A percentile compares a stretch with the other conserved stretches of the same genome.
Evolutionary conservation across 2,113 vertebrate genomes (phyloP).

Genomic region (Athene noctua): DNA sequence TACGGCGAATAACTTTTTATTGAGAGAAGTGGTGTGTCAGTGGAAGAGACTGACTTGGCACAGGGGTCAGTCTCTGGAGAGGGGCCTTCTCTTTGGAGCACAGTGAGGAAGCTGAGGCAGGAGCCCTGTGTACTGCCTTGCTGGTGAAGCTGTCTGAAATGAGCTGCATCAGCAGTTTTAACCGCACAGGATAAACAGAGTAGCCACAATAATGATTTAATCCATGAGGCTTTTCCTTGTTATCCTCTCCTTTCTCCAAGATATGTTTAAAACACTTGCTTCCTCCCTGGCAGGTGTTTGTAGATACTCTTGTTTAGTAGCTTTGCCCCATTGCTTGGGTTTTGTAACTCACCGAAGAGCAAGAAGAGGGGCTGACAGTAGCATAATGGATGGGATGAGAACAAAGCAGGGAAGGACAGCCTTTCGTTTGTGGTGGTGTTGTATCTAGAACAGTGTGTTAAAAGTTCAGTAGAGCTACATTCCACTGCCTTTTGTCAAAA

Average conservation of each 20-base stretch:
- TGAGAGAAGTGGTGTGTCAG: not conserved
- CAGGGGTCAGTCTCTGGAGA: not conserved
- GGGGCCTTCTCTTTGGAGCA: not conserved
- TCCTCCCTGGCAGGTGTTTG: not conserved
- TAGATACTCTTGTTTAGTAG: not conserved
- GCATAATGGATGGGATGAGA: accelerated
- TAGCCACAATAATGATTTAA: not conserved
- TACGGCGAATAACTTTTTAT: not conserved
- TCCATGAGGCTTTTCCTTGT: not conserved
- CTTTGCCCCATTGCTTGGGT: not conserved
- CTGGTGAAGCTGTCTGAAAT: not conserved
- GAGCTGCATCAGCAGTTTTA: not conserved
- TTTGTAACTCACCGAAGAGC: not conserved
- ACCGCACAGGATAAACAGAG: not conserved
- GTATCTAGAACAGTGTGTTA: not conserved
- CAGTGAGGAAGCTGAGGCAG: not conserved
- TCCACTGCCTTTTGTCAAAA: not conserved
- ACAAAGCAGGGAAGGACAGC: not conserved
- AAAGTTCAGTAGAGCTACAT: not conserved
- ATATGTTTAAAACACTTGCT: not conserved
- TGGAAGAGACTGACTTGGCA: not conserved
- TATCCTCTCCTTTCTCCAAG: not conserved
- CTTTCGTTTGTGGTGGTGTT: not conserved
- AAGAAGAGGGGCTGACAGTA: not conserved
- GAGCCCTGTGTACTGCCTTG: not conserved